Percentiles rank a stretch among this genome's conserved stretches.
Evolutionary conservation across 2,797 vertebrate genomes (phyloP).

Genomic region (Clarias platycephalus): DNA sequence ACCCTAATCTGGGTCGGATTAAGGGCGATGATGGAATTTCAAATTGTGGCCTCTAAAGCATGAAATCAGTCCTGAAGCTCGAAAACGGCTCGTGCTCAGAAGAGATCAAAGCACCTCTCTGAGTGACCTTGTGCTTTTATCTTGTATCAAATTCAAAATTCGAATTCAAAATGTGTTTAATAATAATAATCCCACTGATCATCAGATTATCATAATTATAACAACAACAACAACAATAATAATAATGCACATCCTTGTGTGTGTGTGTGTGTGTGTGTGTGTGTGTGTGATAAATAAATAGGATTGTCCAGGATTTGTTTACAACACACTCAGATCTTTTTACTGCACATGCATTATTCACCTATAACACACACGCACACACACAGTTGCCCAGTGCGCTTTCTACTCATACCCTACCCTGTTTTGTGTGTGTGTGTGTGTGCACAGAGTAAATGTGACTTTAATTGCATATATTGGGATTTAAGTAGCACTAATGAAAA

Average conservation of each 20-base stretch:
- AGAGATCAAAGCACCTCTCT: neutral
- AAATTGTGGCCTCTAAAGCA: constrained; percentile 2
- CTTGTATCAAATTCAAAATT: too few relatives aligned
- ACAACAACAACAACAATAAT: neutral
- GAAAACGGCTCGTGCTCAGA: neutral
- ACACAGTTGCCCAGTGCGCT: constrained; percentile 8
- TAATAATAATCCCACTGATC: too few relatives aligned
- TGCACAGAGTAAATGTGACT: neutral
- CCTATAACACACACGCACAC: constrained; percentile 52
- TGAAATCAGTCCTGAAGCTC: constrained; percentile 9
- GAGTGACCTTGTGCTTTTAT: constrained; percentile 7
- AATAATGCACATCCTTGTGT: neutral
- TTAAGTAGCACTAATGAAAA: constrained; percentile 28
- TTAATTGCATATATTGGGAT: constrained; percentile 24
- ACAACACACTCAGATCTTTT: constrained; percentile 70
- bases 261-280: neutral
- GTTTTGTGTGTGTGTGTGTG: neutral
- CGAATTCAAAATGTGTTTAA: too few relatives aligned
- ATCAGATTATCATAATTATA: too few relatives aligned
- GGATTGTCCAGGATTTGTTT: constrained; percentile 4
- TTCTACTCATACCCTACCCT: neutral
- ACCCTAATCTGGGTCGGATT: constrained; percentile 39
- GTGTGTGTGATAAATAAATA: neutral
- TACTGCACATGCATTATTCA: constrained; percentile 79
- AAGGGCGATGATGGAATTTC: constrained; percentile 18